Conservation (phyloP, 2,113 vertebrate genomes). For the Larimichthys crocea region DNA sequence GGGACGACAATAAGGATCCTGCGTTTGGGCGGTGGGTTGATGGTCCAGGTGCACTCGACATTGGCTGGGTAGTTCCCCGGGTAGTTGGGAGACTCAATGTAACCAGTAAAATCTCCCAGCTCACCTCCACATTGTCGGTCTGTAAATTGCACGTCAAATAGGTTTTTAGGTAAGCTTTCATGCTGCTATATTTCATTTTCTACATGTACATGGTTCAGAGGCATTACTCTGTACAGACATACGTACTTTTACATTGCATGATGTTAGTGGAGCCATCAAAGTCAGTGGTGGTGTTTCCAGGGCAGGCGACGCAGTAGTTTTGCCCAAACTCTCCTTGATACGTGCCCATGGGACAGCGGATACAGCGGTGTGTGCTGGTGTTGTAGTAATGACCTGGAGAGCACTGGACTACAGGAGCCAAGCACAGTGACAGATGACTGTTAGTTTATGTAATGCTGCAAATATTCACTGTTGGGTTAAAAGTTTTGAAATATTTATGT, state of each 20-base stretch:
- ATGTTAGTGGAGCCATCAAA: slow-evolving; percentile 97
- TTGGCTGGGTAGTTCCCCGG: slow-evolving; percentile 98
- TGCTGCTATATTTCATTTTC: not conserved
- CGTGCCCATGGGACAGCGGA: slow-evolving; percentile 91
- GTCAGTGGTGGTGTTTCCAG: slow-evolving; percentile 96
- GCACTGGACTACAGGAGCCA: slow-evolving; percentile 88
- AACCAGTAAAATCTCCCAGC: slow-evolving; percentile 95
- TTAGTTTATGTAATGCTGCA: not conserved
- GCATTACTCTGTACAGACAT: not conserved
- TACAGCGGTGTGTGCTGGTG: slow-evolving; percentile 94
- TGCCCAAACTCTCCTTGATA: slow-evolving; percentile 97
- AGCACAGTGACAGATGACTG: not conserved
- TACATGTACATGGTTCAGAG: not conserved
- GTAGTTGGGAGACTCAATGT: slow-evolving; percentile 97
- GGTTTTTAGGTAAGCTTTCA: slow-evolving; percentile 1
- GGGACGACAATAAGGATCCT: slow-evolving; percentile 97
- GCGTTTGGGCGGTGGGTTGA: slow-evolving; percentile 95
- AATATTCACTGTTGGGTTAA: not conserved
- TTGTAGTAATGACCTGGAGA: slow-evolving; percentile 98
- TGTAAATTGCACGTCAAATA: slow-evolving; percentile 73
- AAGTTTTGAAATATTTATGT: not conserved
- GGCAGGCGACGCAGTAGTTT: slow-evolving; percentile 93
- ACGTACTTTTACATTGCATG: slow-evolving; percentile 97
- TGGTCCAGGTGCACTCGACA: slow-evolving; percentile 94
- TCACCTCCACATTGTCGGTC: slow-evolving; percentile 95